A percentile compares a stretch with the other conserved stretches of the same genome.
These are phyloP conservation scores for Herpetotheres cachinnans DNA, from an alignment of 2,113 vertebrate species.

Conservation along the genomic window DNA sequence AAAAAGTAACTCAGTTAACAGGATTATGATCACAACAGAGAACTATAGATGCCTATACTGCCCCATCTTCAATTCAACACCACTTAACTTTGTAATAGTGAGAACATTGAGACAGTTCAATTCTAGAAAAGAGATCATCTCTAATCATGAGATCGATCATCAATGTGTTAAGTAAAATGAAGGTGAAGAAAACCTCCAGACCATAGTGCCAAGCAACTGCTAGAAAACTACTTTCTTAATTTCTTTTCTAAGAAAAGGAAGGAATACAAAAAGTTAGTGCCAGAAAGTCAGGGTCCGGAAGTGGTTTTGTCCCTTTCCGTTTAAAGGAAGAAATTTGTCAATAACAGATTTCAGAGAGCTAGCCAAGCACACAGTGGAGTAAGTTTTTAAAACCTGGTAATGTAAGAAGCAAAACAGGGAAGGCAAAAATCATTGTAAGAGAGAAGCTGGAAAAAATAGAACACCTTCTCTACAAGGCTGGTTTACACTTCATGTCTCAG, in stretches of 20 bases:
- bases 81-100: background rate
- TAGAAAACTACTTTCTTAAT: background rate
- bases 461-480: background rate
- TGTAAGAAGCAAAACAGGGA: background rate
- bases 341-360: background rate
- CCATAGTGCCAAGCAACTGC: background rate
- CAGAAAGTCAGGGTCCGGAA: background rate
- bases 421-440: background rate
- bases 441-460: background rate
- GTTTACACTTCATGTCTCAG: background rate
- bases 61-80: background rate
- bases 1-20: background rate
- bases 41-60: background rate
- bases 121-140: background rate
- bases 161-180: background rate
- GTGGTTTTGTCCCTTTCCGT: background rate
- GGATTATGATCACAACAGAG: background rate
- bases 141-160: background rate
- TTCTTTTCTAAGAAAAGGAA: background rate
- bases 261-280: background rate
- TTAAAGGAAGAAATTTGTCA: background rate
- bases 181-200: background rate
- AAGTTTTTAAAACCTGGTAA: background rate
- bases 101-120: background rate
- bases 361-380: background rate